phyloP scores from a whole-genome alignment of 2,888 invertebrate genomes.

The Andrena flavipes region DNA sequence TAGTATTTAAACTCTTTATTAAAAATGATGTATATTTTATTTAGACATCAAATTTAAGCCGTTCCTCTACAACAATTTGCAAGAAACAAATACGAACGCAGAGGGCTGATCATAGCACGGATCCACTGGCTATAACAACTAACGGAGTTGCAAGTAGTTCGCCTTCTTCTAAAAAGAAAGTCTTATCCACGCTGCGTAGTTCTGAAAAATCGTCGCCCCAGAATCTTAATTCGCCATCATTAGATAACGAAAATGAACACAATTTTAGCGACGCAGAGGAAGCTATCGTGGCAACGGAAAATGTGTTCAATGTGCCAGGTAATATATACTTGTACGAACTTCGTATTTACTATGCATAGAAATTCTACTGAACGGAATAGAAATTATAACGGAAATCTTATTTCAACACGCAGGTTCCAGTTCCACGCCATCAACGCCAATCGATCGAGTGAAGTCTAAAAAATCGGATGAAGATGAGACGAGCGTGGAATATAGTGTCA shows the following conservation, averaged over 20 bases:
- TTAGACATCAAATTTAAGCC: slow-evolving; percentile 72
- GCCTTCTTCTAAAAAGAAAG: slow-evolving; percentile 79
- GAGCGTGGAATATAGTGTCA: slow-evolving; percentile 74
- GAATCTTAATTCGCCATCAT: slow-evolving; percentile 72
- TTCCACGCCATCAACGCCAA: slow-evolving; percentile 80
- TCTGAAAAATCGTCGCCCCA: slow-evolving; percentile 77
- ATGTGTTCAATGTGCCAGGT: slow-evolving; percentile 80
- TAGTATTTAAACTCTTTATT: slow-evolving; percentile 4
- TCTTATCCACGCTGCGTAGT: slow-evolving; percentile 71
- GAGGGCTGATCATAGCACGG: slow-evolving; percentile 74
- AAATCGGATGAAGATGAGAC: slow-evolving; percentile 81
- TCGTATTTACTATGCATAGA: slow-evolving; percentile 1
- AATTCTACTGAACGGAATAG: not conserved
- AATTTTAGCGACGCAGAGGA: slow-evolving; percentile 83
- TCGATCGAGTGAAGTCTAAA: slow-evolving; percentile 79
- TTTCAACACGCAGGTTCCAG: slow-evolving; percentile 72
- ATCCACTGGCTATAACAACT: slow-evolving; percentile 78
- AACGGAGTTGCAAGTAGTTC: slow-evolving; percentile 80
- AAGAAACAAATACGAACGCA: slow-evolving; percentile 78
- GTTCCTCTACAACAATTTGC: slow-evolving; percentile 72
- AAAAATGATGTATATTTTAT: slow-evolving; percentile 17
- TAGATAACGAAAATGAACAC: slow-evolving; percentile 82
- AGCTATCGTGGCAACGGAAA: slow-evolving; percentile 81
- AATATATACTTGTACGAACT: slow-evolving; percentile 13
- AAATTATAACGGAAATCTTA: not conserved